Base-by-base conservation (phyloP, 1,140 invertebrate species). In the Drosophila dunni region DNA sequence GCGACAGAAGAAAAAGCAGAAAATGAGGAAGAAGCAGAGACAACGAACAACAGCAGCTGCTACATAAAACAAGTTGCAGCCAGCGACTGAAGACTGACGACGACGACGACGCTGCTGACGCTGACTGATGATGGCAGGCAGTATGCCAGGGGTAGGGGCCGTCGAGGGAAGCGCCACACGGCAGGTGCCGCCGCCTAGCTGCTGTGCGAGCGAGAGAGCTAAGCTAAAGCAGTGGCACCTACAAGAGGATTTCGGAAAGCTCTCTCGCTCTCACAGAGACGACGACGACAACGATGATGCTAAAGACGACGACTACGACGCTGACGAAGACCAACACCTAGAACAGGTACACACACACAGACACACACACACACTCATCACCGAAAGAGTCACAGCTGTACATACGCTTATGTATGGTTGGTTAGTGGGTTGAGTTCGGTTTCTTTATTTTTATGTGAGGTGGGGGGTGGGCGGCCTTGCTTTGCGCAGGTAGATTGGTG, bases 401-500 rank as follows among this genome's bases (percentile, higher is more conserved):
- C 48, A 84, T 76, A 69, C 51, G 24, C 20, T 70, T 70, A 50
- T 75, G 44, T 75, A 70, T 75, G 48, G 34, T 57, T 51, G 50
- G 50, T 54, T 51, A 46, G 48, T 63, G 46, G 71, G 36, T 60
- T 76, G 67, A 56, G 69, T 46, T 69, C 63, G 44, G 42, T 34
- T 54, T 56, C 48, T 60, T 46, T 56, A 42, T 60, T 46, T 56
- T 45, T 29, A 5, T 29, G 6, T 29, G 24, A 29, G 24, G 24
- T 29, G 24, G 38, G 80, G 62, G 67, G 58, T 58, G 75, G 78
- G 50, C 46, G 67, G 63, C 58, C 57, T 34, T 72, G 76, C 72
- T 81, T 85, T 90, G 79, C 84, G 90, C 90, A 91, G 90, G 90
- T 91, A 91, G 90, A 91, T 91, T 91, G 90, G 90, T 91, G 90